Percentiles rank a stretch among this genome's conserved stretches.
Conservation (phyloP, 2,797 vertebrate genomes). For the Macrochelys suwanniensis region DNA sequence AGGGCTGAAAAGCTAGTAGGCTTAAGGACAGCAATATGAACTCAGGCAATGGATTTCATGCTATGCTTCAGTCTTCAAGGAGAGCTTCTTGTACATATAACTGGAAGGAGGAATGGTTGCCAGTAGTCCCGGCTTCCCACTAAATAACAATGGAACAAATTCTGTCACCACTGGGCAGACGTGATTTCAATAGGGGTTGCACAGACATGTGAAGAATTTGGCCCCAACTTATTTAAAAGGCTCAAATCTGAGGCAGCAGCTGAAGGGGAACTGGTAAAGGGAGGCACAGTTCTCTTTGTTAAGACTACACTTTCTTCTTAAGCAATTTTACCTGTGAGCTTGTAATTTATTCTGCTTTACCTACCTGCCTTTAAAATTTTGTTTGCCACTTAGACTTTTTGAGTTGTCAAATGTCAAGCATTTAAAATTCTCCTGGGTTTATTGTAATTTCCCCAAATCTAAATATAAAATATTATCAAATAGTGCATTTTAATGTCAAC, state of each 20-base stretch:
- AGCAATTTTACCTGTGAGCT: not conserved
- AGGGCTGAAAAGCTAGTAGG: conserved; percentile 52
- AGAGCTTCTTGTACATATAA: conserved; percentile 48
- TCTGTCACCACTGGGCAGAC: not conserved
- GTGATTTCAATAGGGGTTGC: conserved; percentile 2
- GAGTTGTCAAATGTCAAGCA: conserved; percentile 9
- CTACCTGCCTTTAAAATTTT: not conserved
- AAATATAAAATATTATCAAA: not conserved
- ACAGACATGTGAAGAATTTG: conserved; percentile 28
- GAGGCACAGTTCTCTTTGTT: not conserved
- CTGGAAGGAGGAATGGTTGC: not conserved
- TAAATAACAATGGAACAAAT: conserved; percentile 34
- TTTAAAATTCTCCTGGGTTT: conserved; percentile 32
- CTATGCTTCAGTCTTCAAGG: conserved; percentile 47
- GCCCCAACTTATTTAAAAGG: conserved; percentile 10
- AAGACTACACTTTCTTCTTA: conserved; percentile 1
- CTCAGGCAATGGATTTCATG: conserved; percentile 54
- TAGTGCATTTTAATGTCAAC: not conserved
- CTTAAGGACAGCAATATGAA: conserved; percentile 44
- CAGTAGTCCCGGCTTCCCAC: not conserved
- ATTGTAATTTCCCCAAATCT: not conserved
- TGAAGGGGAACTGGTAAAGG: not conserved
- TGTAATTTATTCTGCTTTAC: not conserved
- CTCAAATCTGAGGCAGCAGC: not conserved
- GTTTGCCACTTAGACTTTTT: not conserved